Conservation (phyloP, 1,140 invertebrate species). For the Schmidtea mediterranea region DNA sequence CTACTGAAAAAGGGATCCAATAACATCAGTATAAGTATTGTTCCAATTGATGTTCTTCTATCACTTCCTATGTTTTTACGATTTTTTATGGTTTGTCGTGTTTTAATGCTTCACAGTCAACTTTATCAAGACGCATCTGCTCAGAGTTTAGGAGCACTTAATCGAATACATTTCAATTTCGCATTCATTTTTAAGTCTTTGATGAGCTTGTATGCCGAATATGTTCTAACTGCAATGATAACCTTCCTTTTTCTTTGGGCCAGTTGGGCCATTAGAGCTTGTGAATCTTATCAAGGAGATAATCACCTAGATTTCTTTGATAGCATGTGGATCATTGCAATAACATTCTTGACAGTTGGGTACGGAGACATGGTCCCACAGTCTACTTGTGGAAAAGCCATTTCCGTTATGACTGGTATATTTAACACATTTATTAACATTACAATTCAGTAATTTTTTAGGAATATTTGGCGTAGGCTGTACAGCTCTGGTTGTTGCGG, state of each 20-base stretch:
- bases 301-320: slow-evolving; percentile 17
- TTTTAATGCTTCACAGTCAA: slow-evolving; percentile 1
- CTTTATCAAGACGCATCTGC: not conserved
- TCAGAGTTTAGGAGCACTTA: slow-evolving; percentile 20
- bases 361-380: slow-evolving; percentile 25
- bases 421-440: not conserved
- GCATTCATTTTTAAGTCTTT: slow-evolving; percentile 25
- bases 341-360: slow-evolving; percentile 23
- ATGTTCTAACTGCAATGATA: slow-evolving; percentile 19
- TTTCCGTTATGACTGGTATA: slow-evolving; percentile 22
- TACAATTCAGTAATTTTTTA: not conserved
- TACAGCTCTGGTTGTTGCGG: slow-evolving; percentile 25
- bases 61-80: not conserved
- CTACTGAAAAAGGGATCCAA: not conserved
- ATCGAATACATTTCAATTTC: slow-evolving; percentile 23
- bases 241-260: slow-evolving; percentile 15
- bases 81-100: not conserved
- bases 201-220: slow-evolving; percentile 23
- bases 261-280: slow-evolving; percentile 17
- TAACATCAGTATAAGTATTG: not conserved
- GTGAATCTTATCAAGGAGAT: slow-evolving; percentile 8
- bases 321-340: slow-evolving; percentile 22
- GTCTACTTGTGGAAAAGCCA: slow-evolving; percentile 20
- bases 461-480: slow-evolving; percentile 19
- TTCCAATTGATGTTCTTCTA: not conserved